Base-by-base conservation (phyloP, 2,797 vertebrate genomes). In the Chromis chromis region DNA sequence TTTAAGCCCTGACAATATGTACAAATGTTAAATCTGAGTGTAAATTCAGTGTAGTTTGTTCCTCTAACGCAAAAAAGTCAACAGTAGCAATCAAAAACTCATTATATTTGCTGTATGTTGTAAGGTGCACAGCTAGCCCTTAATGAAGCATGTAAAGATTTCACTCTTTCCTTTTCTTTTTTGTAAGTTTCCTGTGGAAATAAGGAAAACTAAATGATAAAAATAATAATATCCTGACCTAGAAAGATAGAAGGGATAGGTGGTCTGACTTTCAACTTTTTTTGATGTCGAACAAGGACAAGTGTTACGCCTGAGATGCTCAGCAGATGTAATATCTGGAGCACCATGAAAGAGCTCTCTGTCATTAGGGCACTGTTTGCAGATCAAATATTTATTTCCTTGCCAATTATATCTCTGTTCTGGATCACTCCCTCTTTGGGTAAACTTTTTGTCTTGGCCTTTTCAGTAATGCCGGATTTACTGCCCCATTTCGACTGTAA, bases 271-370 rank as follows among this genome's bases (percentile, higher is more conserved):
- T 56, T 54, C 19, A 62, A n/a, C 28, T 14, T 40, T 39, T 40
- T 40, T 5, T 1, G 5, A 28, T 4, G 44, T 28, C 56, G 10
- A 65, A 13, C 62, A 19, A 57, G 28, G 52, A 50, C 39, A 70
- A 63, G 12, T 31, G 24, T 63, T 11, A 2, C 19, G 14, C 21
- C 19, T 64, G 57, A 61, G 65, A 71, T 48, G 24, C 67, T 55
- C 11, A 57, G 40, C 60, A 83, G 78, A 74, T 61, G 62, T 22
- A 24, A 79, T 28, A 16, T 65, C 63, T 74, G 59, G 50, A 64
- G 39, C 67, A 36, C 21, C 14, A 72, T 64, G 19, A 71, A 44
- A 54, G 17, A 56, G 19, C 21, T 74, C 50, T 57, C 4, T 1
- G 21, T 77, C 64, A 54, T 67, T 65, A 25, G 9, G 28, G 42